phyloP scores from a whole-genome alignment of 2,888 invertebrate genomes.

The Conops quadrifasciatus region DNA sequence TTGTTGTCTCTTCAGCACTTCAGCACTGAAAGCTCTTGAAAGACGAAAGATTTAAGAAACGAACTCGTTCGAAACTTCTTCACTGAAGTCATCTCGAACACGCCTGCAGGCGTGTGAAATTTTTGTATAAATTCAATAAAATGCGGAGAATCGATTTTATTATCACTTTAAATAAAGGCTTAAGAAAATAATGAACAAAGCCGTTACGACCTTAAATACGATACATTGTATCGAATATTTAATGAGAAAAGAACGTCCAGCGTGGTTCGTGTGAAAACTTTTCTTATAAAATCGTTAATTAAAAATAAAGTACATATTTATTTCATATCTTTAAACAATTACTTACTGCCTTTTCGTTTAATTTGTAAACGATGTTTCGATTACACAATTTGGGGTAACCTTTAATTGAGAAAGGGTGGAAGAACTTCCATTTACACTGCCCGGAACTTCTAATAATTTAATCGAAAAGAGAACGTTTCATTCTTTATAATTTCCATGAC shows the following conservation, averaged over 20 bases:
- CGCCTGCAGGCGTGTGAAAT: not conserved
- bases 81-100: no score
- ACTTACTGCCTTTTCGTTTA: constrained; percentile 18
- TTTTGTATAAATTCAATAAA: not conserved
- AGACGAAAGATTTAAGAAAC: constrained; percentile 1
- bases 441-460: no score
- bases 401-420: no score
- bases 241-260: no score
- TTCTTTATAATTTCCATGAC: no score
- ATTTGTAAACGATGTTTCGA: constrained; percentile 1
- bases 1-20: not conserved
- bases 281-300: no score
- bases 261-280: no score
- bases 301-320: not conserved
- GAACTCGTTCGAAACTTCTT: not conserved
- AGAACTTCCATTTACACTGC: no score
- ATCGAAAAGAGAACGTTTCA: no score
- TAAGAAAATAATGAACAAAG: not conserved
- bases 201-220: no score
- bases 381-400: no score
- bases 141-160: constrained; percentile 1
- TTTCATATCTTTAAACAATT: constrained; percentile 17
- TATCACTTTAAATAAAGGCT: constrained; percentile 1
- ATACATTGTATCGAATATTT: no score
- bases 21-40: not conserved